Percentiles rank a stretch among this genome's conserved stretches.
Conservation (phyloP, 2,797 vertebrate species). For the Picus viridis region DNA sequence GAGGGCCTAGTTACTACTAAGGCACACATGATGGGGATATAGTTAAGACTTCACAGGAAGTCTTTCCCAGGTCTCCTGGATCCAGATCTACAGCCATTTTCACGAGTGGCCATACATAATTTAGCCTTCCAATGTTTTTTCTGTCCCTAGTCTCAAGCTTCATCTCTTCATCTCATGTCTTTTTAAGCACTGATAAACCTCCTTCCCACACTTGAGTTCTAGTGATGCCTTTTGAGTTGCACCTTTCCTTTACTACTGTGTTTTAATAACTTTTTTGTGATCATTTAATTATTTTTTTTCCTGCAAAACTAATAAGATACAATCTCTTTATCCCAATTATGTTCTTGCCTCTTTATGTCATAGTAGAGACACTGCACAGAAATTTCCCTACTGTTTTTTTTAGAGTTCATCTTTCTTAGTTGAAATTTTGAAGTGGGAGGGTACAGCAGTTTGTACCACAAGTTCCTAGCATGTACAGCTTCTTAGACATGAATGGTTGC, state of each 20-base stretch:
- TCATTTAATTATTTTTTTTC: no score
- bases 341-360: background rate
- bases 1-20: background rate
- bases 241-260: background rate
- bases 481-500: background rate
- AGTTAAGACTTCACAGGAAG: background rate
- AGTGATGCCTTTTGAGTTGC: background rate
- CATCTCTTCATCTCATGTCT: background rate
- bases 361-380: background rate
- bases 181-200: background rate
- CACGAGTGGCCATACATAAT: background rate
- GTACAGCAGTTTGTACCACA: background rate
- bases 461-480: background rate
- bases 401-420: background rate
- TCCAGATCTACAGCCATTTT: background rate
- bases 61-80: background rate
- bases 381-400: background rate
- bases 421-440: background rate
- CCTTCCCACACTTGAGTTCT: background rate
- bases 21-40: background rate
- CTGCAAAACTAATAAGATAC: background rate
- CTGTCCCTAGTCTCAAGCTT: background rate
- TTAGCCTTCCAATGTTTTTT: background rate
- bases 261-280: background rate
- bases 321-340: background rate